Evolutionary conservation across 2,113 vertebrate species (phyloP).

Genomic region (Cyanistes caeruleus): DNA sequence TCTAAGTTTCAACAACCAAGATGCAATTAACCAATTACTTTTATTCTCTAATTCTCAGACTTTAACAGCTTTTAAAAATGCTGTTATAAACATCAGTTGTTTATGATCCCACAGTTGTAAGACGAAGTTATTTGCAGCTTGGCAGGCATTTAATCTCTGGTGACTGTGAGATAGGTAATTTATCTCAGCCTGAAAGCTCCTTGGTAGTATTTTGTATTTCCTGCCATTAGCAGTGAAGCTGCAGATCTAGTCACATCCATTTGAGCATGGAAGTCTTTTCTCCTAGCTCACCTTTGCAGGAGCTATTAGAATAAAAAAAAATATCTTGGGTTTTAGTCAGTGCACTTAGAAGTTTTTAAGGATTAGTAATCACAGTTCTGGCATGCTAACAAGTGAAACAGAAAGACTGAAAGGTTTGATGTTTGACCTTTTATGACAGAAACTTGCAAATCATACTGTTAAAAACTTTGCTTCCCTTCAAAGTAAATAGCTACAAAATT

Average conservation of each 20-base stretch:
- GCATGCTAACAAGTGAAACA: background rate
- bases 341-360: background rate
- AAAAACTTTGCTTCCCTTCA: background rate
- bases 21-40: background rate
- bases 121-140: background rate
- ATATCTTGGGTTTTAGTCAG: background rate
- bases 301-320: background rate
- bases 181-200: background rate
- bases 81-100: background rate
- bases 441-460: background rate
- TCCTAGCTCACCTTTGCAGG: background rate
- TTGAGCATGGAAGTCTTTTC: background rate
- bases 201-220: conserved; percentile 8
- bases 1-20: background rate
- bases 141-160: background rate
- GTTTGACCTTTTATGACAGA: background rate
- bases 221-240: background rate
- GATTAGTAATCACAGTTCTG: background rate
- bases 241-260: background rate
- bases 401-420: background rate
- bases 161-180: background rate
- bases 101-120: background rate
- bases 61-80: background rate
- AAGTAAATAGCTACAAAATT: background rate
- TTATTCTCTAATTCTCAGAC: background rate